Evolutionary conservation across 2,797 vertebrate genomes (phyloP).

Genomic region (Arnoldichthys spilopterus): DNA sequence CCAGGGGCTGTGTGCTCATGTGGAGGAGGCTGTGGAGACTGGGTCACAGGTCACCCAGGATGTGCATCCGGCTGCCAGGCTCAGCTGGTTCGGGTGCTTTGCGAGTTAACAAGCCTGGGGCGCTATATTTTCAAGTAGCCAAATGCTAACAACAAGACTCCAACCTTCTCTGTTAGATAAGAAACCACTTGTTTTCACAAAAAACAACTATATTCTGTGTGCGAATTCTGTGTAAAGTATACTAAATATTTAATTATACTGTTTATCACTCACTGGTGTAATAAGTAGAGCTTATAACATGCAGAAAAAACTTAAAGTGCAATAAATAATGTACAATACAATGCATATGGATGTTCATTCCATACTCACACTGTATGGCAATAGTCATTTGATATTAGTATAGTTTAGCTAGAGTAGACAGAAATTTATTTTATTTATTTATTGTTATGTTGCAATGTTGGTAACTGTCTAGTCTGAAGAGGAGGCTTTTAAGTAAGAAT

Average conservation of each 20-base stretch:
- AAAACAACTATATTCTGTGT: neutral
- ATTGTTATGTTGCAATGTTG: no score
- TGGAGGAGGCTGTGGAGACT: slow-evolving; percentile 75
- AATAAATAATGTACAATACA: no score
- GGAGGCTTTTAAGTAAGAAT: no score
- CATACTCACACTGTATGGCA: no score
- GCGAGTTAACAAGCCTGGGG: slow-evolving; percentile 75
- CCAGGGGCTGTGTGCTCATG: slow-evolving; percentile 76
- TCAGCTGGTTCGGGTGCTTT: slow-evolving; percentile 66
- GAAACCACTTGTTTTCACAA: neutral
- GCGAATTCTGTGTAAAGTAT: slow-evolving; percentile 4
- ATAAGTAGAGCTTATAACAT: no score
- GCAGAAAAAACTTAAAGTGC: no score
- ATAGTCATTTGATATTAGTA: no score
- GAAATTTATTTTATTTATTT: no score
- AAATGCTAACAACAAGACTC: slow-evolving; percentile 46
- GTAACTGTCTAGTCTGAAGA: no score
- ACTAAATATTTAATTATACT: neutral
- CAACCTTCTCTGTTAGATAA: slow-evolving; percentile 18
- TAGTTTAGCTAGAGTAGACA: no score
- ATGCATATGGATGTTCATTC: no score
- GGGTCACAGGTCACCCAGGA: slow-evolving; percentile 76
- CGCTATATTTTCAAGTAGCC: slow-evolving; percentile 44
- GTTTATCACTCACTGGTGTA: no score
- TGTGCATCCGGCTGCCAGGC: slow-evolving; percentile 61